Percentiles rank a stretch among this genome's conserved stretches.
These are phyloP conservation scores for Sebastes steindachneri DNA, from an alignment of 2,797 vertebrate species.

Conservation along the genomic window DNA sequence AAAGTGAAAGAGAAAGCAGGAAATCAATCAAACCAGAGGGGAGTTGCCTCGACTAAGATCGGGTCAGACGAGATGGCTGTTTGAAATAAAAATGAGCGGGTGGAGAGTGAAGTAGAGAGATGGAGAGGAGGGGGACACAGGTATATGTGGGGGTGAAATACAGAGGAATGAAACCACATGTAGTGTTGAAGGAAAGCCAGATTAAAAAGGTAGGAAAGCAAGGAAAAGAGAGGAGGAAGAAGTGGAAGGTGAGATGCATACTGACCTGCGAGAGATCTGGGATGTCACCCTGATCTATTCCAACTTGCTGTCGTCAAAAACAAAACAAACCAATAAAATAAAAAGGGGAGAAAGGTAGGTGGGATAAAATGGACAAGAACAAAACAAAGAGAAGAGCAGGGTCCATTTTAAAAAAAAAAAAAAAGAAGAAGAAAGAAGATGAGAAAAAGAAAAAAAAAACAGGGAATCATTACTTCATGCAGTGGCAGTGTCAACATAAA, in stretches of 20 bases:
- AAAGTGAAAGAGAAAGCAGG: constrained; percentile 23
- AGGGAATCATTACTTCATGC: constrained; percentile 84
- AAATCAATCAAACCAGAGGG: constrained; percentile 44
- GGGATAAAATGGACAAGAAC: constrained; percentile 49
- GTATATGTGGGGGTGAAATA: constrained; percentile 27
- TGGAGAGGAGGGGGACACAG: constrained; percentile 12
- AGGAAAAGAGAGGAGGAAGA: constrained; percentile 21
- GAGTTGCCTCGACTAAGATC: constrained; percentile 1
- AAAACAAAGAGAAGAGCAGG: constrained; percentile 35
- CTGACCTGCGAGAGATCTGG: constrained; percentile 98
- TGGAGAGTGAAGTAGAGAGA: neutral
- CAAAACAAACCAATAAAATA: constrained; percentile 7
- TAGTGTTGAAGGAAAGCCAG: neutral
- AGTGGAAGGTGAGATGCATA: constrained; percentile 84
- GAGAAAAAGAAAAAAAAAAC: constrained; percentile 46
- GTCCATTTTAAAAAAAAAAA: constrained; percentile 19
- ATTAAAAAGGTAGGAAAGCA: neutral
- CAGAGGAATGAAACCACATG: constrained; percentile 22
- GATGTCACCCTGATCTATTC: constrained; percentile 97
- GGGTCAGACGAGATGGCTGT: constrained; percentile 23
- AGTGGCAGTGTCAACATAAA: constrained; percentile 75
- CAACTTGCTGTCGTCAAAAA: constrained; percentile 93
- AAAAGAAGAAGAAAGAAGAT: constrained; percentile 32
- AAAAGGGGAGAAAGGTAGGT: constrained; percentile 9
- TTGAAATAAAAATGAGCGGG: constrained; percentile 12